These are phyloP conservation scores for Morpho achilles DNA, from an alignment of 2,888 invertebrate genomes.

Conservation along the genomic window DNA sequence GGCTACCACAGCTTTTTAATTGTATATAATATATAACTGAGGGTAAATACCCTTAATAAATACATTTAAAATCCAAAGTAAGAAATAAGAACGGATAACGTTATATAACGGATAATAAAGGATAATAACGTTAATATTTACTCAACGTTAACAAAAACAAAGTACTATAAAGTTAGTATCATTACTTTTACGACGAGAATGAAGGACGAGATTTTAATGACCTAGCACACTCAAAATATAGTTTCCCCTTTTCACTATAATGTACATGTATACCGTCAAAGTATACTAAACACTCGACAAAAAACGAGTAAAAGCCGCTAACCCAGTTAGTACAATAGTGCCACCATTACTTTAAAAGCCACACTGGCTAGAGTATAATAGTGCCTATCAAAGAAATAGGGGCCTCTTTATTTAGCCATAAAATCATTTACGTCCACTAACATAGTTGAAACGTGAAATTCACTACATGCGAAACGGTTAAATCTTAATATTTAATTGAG, in stretches of 20 bases:
- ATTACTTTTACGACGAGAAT: no score
- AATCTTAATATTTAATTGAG: background rate
- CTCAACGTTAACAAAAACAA: no score
- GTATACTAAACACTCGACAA: slow-evolving; percentile 24
- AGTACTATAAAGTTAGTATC: no score
- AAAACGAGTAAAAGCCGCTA: slow-evolving; percentile 25
- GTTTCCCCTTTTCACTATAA: background rate
- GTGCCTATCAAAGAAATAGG: slow-evolving; percentile 26
- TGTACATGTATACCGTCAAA: slow-evolving; percentile 6
- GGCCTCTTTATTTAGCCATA: slow-evolving; percentile 21
- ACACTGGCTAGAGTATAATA: slow-evolving; percentile 27
- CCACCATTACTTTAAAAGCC: slow-evolving; percentile 29
- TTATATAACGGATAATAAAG: no score
- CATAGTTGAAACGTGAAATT: slow-evolving; percentile 6
- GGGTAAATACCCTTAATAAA: no score
- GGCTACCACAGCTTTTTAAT: no score
- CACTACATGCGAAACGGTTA: background rate
- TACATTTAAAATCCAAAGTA: no score
- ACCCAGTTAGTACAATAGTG: slow-evolving; percentile 29
- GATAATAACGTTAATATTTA: no score
- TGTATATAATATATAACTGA: no score
- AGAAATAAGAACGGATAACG: no score
- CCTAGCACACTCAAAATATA: background rate
- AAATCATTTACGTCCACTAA: slow-evolving; percentile 25
- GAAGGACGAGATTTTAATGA: no score